Evolutionary conservation across 2,888 invertebrate species (phyloP).

Genomic region (Clanis bilineata): DNA sequence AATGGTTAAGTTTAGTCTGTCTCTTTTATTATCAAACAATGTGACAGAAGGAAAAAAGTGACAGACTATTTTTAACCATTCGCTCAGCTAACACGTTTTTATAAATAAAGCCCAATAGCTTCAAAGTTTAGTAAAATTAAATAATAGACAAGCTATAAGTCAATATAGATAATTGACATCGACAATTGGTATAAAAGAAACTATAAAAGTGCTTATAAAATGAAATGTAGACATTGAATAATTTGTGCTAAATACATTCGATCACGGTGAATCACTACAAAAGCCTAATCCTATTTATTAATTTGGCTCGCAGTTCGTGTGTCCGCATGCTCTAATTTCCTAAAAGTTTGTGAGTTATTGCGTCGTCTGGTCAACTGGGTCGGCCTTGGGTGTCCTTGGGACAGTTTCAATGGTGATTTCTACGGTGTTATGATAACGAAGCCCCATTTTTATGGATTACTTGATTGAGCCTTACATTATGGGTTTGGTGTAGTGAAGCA

Average conservation of each 20-base stretch:
- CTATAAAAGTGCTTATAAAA: constrained; percentile 17
- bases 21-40: no score
- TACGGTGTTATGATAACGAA: background rate
- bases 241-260: constrained; percentile 9
- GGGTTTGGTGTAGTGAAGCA: no score
- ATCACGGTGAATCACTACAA: constrained; percentile 38
- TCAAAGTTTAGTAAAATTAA: no score
- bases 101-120: no score
- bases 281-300: constrained; percentile 23
- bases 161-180: no score
- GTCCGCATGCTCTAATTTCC: constrained; percentile 12
- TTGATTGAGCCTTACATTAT: background rate
- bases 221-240: constrained; percentile 14
- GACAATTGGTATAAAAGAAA: background rate
- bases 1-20: no score
- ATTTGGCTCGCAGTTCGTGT: constrained; percentile 11
- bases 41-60: no score
- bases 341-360: constrained; percentile 1
- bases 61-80: no score
- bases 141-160: no score
- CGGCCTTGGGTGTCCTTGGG: background rate
- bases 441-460: background rate
- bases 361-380: background rate
- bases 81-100: no score
- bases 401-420: background rate